Base-by-base conservation (phyloP, 1,140 invertebrate species). In the Choristoneura fumiferana region DNA sequence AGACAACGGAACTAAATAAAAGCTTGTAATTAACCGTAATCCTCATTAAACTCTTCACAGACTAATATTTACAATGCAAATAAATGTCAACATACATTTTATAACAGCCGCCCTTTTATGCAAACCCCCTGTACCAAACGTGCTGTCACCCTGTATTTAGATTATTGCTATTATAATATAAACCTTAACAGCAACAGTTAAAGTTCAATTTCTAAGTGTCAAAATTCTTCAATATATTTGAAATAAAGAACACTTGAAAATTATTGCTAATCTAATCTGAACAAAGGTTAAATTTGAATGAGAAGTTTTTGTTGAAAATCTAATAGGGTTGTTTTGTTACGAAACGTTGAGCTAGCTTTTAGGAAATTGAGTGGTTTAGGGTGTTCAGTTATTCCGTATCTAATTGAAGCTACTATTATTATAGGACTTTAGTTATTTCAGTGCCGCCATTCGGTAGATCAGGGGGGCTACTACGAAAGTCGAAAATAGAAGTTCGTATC, bases 301-400 rank as follows among this genome's bases (percentile, higher is more conserved):
- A 36, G 9, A 9, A 8, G 8, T 10, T 12, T 35, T 62, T 57
- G 58, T 63, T 38, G 13, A 12, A 9, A 64, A 29, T 0, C 52
- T 36, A 0, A 62, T 63, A 65, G 60, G 71, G 22, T 43, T 14
- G 4, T 43, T 43, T 68, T 71, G 55, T 62, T 62, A 66, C 58
- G 57, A 66, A 73, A 74, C 67, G 77, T 77, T 69, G 62, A 64
- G 62, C 59, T 49, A 65, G 71, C 73, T 74, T 80, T 78, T 74
- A 67, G 62, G 58, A 70, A 73, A 75, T 73, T 75, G 74, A 72
- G 22, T 14, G 40, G 40, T 8, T 1, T 14, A 22, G 22, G 43
- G 22, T 22, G 15, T 4, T 49, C 22, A 22, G 43, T 43, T 10
- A 18, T 17, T 17, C 17, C 17, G 1, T 13, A 15, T 40, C 8